These are phyloP conservation scores for Parambassis ranga DNA, from an alignment of 2,797 vertebrate species.

Conservation along the genomic window DNA sequence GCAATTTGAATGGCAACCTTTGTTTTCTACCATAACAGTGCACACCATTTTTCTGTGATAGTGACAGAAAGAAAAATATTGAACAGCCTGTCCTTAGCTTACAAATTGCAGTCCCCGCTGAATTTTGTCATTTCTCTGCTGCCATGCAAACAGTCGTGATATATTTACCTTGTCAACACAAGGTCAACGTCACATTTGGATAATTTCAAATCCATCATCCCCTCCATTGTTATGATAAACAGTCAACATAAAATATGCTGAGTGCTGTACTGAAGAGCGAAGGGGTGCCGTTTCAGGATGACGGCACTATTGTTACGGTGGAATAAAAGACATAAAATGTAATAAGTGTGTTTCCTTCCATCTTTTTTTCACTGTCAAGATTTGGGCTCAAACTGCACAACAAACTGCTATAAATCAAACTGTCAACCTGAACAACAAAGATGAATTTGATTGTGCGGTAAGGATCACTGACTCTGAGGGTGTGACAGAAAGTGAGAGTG, in stretches of 20 bases:
- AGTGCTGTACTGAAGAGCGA: conserved; percentile 4
- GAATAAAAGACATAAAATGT: conserved; percentile 44
- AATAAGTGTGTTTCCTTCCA: conserved; percentile 19
- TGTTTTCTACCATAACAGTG: not conserved
- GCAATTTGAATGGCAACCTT: not conserved
- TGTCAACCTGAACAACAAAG: conserved; percentile 67
- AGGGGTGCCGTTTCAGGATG: conserved; percentile 9
- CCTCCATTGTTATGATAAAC: conserved; percentile 35
- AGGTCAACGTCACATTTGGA: conserved; percentile 10
- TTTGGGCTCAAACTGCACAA: conserved; percentile 26
- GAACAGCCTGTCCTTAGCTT: not conserved
- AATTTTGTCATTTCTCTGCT: not conserved
- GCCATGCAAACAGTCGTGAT: not conserved
- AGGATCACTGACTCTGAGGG: conserved; percentile 60
- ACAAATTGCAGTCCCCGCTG: not conserved
- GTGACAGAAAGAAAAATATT: not conserved
- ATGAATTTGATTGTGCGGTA: conserved; percentile 58
- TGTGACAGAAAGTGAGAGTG: not conserved
- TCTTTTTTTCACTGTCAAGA: conserved; percentile 2
- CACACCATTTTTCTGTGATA: not conserved
- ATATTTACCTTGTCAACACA: not conserved
- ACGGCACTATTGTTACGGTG: conserved; percentile 21
- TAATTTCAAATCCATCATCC: conserved; percentile 23
- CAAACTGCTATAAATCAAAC: conserved; percentile 69
- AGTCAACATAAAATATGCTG: conserved; percentile 29